Percentiles rank a stretch among this genome's conserved stretches.
Conservation (phyloP, 2,888 invertebrate genomes). For the Harpalus rubripes region DNA sequence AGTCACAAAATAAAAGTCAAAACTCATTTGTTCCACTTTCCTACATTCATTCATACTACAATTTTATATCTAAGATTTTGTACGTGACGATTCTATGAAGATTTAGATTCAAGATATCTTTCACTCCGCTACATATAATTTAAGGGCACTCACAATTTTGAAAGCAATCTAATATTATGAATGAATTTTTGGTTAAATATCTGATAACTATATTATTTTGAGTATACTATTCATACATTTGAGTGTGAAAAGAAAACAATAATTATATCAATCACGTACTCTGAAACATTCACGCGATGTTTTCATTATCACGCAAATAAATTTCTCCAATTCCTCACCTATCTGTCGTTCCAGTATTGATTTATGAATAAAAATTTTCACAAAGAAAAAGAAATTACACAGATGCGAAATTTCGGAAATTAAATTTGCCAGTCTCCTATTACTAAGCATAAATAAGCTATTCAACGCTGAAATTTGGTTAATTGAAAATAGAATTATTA, state of each 20-base stretch:
- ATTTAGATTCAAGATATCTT: too few relatives aligned
- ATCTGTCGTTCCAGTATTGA: not conserved
- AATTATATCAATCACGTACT: constrained; percentile 12
- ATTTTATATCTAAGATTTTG: too few relatives aligned
- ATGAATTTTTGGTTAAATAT: too few relatives aligned
- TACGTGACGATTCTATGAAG: too few relatives aligned
- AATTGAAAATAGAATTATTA: not conserved
- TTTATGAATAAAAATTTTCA: not conserved
- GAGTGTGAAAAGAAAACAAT: constrained; percentile 8
- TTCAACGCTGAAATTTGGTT: not conserved
- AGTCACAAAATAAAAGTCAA: too few relatives aligned
- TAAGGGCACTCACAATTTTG: too few relatives aligned
- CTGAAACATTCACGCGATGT: constrained; percentile 12
- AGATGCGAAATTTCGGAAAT: not conserved
- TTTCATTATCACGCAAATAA: constrained; percentile 18
- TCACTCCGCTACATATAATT: too few relatives aligned
- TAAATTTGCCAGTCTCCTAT: not conserved
- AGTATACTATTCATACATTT: constrained; percentile 10
- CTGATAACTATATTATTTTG: not conserved
- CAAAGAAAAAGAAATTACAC: not conserved
- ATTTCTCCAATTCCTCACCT: not conserved
- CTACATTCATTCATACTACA: too few relatives aligned
- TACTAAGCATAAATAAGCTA: not conserved
- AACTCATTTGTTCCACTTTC: too few relatives aligned
- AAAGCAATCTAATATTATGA: too few relatives aligned